These are phyloP conservation scores for Solenodon paradoxus DNA, from an alignment of 2,113 vertebrate species.

Conservation along the genomic window DNA sequence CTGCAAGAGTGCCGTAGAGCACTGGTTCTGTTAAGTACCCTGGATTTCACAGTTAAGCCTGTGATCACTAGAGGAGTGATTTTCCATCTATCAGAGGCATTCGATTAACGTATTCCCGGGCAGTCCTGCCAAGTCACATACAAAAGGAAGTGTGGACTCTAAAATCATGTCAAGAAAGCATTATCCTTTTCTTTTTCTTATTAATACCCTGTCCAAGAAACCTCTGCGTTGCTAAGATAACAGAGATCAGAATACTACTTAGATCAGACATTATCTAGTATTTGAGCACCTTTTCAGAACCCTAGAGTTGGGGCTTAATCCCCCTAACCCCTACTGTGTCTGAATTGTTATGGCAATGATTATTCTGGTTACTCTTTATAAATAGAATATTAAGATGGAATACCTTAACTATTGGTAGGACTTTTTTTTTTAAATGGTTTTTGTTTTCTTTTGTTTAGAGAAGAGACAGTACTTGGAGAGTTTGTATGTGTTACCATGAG, in stretches of 20 bases:
- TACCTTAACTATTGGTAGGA: background rate
- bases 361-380: background rate
- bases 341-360: background rate
- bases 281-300: background rate
- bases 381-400: background rate
- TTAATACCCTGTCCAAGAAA: background rate
- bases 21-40: background rate
- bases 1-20: background rate
- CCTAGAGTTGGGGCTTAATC: background rate
- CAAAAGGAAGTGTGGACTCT: background rate
- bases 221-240: background rate
- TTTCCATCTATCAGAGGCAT: background rate
- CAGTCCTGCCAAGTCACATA: background rate
- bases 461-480: background rate
- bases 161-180: background rate
- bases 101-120: rapidly evolving
- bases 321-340: background rate
- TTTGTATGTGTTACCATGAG: background rate
- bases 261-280: too few species aligned
- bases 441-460: constrained; percentile 4
- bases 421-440: background rate
- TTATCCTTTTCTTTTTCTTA: background rate
- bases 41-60: background rate
- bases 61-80: background rate
- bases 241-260: background rate